Evolutionary conservation across 2,113 vertebrate species (phyloP), one percentile per base, ranked within the genome.

Genomic region (Melanocharis versteri): DNA sequence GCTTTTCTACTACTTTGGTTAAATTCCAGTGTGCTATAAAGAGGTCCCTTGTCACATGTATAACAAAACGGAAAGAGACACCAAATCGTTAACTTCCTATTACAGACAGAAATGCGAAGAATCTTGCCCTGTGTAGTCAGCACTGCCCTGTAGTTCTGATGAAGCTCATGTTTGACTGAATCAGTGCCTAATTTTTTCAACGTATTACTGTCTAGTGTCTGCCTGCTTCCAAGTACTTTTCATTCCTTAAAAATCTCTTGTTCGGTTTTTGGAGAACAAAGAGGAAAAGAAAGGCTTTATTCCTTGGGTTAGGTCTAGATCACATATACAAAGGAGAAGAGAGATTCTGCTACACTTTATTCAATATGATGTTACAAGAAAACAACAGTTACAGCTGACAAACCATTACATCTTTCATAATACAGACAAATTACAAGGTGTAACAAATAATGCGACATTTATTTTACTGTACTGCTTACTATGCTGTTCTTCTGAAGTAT

Each of bases 311-410:
- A 93, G 53, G 37, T 80, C 70, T 91, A 78, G n/a, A 60, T 66
- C 85, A 83, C 75, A 95, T 76, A 50, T 23, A 80, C 4, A 5
- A 95, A 94, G 69, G 95, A 97, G 84, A 95, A 89, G 83, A 96
- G 95, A 97, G 95, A 95, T 97, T 98, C 80, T 97, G 97, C 97
- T 98, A 97, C 97, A 98, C 97, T 99, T 99, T 99, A 99, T 99
- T 99, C 97, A 97, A 76, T 98, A 98, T 98, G 98, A 98, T 98
- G 96, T 99, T 99, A 99, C 98, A 99, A 98, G 98, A 98, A 99
- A 99, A 99, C 98, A 98, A 98, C 98, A 98, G 98, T 98, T 98
- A 99, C 98, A 99, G 98, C 98, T 98, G 98, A 99, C 98, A 97
- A 97, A 98, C 98, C 97, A 98, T 99, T 98, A 99, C 98, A 99